Evolutionary conservation across 2,113 vertebrate species (phyloP).

Genomic region (Equus quagga): DNA sequence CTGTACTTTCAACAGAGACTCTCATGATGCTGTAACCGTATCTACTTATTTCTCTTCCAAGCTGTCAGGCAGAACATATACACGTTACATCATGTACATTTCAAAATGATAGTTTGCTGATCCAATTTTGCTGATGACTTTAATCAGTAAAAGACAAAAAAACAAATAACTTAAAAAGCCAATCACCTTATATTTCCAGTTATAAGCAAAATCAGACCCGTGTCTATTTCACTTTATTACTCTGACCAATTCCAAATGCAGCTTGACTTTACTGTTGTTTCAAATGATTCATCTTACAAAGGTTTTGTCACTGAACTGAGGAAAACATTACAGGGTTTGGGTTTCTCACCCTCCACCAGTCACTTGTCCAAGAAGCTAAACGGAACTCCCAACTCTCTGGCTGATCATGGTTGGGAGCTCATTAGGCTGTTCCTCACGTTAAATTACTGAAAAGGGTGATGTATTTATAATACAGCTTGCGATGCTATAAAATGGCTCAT

Average conservation of each 20-base stretch:
- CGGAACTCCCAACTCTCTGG: constrained; percentile 70
- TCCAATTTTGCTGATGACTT: constrained; percentile 46
- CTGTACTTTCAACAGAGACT: constrained; percentile 35
- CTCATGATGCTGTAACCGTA: not conserved
- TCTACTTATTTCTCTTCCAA: constrained; percentile 21
- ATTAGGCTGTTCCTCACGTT: constrained; percentile 87
- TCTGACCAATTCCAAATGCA: constrained; percentile 34
- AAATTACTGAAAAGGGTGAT: constrained; percentile 89
- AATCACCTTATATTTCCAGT: constrained; percentile 26
- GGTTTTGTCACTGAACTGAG: constrained; percentile 70
- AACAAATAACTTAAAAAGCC: constrained; percentile 5
- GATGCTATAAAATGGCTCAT: constrained; percentile 90
- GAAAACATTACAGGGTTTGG: constrained; percentile 59
- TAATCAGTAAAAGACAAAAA: constrained; percentile 25
- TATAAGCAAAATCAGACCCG: constrained; percentile 68
- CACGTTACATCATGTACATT: not conserved
- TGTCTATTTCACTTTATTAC: constrained; percentile 62
- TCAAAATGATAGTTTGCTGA: constrained; percentile 45
- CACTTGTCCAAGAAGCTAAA: constrained; percentile 71
- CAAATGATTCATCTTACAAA: constrained; percentile 58
- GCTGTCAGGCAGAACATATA: not conserved
- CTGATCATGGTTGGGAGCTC: constrained; percentile 80
- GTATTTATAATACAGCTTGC: constrained; percentile 89
- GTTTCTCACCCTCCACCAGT: constrained; percentile 75
- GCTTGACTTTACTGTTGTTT: constrained; percentile 58